phyloP scores from a whole-genome alignment of 2,113 vertebrate genomes.

The Hystrix cristata region DNA sequence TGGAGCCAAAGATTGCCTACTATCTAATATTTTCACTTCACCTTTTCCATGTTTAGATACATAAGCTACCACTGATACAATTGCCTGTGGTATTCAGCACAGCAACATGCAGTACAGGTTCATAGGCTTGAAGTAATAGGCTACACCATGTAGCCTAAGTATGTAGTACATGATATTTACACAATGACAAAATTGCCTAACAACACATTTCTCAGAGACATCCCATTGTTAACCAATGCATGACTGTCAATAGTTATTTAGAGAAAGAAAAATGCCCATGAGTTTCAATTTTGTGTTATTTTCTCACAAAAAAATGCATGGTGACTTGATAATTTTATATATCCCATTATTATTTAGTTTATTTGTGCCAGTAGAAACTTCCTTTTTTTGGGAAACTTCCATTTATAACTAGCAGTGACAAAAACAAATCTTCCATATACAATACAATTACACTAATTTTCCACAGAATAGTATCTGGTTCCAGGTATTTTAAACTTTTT shows the following conservation, averaged over 20 bases:
- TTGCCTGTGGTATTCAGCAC: neutral
- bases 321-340: constrained; percentile 23
- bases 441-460: constrained; percentile 22
- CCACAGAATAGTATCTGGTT: neutral
- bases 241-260: constrained; percentile 27
- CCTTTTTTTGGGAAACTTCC: neutral
- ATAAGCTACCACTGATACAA: neutral
- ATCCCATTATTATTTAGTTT: constrained; percentile 50
- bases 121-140: neutral
- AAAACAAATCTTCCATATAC: constrained; percentile 1
- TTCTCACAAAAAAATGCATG: neutral
- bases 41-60: neutral
- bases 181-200: neutral
- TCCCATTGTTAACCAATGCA: neutral
- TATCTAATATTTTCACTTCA: neutral
- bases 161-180: neutral
- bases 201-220: neutral
- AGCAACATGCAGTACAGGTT: neutral
- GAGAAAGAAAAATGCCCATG: neutral
- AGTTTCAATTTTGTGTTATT: constrained; percentile 23
- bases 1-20: neutral
- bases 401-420: neutral
- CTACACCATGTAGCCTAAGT: neutral
- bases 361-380: neutral
- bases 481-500: constrained; percentile 31